Conservation (phyloP, 2,797 vertebrate species). For the Urocyon cinereoargenteus region DNA sequence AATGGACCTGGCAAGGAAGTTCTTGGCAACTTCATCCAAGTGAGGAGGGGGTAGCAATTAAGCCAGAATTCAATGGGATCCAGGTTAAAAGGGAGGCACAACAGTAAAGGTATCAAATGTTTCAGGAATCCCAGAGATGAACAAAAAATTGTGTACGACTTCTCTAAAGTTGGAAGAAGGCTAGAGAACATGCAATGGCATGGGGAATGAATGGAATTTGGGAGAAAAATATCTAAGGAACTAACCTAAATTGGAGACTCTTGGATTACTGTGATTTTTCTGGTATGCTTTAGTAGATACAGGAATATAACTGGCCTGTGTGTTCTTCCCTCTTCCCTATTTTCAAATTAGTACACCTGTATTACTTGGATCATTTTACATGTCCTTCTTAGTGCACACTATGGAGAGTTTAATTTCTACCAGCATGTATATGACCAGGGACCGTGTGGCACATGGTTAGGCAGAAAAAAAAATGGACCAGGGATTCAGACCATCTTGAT, state of each 20-base stretch:
- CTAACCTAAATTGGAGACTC: background rate
- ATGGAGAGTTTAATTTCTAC: background rate
- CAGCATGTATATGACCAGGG: background rate
- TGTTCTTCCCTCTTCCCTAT: background rate
- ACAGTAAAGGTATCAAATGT: background rate
- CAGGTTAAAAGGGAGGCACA: background rate
- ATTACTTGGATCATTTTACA: background rate
- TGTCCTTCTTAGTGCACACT: background rate
- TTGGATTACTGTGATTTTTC: background rate
- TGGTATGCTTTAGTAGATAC: background rate
- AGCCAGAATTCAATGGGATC: background rate
- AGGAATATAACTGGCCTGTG: background rate
- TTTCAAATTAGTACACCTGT: background rate
- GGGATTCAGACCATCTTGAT: background rate
- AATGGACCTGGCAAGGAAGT: background rate
- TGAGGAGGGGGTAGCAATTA: background rate
- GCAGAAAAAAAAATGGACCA: background rate
- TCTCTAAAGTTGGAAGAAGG: slow-evolving; percentile 1
- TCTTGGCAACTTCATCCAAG: background rate
- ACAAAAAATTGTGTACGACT: background rate
- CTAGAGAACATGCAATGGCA: background rate
- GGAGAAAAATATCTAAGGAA: background rate
- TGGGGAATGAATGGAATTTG: background rate
- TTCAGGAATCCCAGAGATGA: background rate
- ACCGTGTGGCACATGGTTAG: background rate